These are phyloP conservation scores for Ornithoptera priamus DNA, from an alignment of 2,888 invertebrate species.

Conservation along the genomic window DNA sequence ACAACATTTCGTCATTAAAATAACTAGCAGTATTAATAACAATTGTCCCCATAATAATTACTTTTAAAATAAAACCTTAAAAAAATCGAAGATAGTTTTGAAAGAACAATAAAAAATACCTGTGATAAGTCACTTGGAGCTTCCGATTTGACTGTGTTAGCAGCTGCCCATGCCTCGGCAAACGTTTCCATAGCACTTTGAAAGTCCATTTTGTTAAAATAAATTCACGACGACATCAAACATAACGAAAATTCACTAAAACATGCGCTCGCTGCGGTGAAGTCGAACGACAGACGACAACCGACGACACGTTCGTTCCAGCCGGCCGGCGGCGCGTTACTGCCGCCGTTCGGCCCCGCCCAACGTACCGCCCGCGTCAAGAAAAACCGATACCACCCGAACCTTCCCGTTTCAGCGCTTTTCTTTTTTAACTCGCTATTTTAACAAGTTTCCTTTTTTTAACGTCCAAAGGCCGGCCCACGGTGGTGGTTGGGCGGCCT, in stretches of 20 bases:
- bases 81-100: not conserved
- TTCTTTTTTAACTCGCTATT: slow-evolving; percentile 80
- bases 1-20: too few relatives aligned
- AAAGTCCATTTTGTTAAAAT: slow-evolving; percentile 92
- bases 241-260: slow-evolving; percentile 72
- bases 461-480: slow-evolving; percentile 69
- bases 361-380: slow-evolving; percentile 73
- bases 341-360: slow-evolving; percentile 78
- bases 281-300: slow-evolving; percentile 41
- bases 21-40: too few relatives aligned
- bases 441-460: slow-evolving; percentile 75
- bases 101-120: slow-evolving; percentile 55
- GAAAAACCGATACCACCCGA: slow-evolving; percentile 78
- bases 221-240: slow-evolving; percentile 73
- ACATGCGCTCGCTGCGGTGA: slow-evolving; percentile 60
- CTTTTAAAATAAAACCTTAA: not conserved
- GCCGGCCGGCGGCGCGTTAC: slow-evolving; percentile 83
- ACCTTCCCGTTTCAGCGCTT: slow-evolving; percentile 80
- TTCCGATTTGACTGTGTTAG: slow-evolving; percentile 84
- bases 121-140: slow-evolving; percentile 82
- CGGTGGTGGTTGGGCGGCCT: slow-evolving; percentile 76
- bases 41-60: not conserved
- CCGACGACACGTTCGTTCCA: slow-evolving; percentile 65
- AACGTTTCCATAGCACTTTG: slow-evolving; percentile 99
- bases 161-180: slow-evolving; percentile 98